Base-by-base conservation (phyloP, 2,797 vertebrate species). In the Amniataba percoides region DNA sequence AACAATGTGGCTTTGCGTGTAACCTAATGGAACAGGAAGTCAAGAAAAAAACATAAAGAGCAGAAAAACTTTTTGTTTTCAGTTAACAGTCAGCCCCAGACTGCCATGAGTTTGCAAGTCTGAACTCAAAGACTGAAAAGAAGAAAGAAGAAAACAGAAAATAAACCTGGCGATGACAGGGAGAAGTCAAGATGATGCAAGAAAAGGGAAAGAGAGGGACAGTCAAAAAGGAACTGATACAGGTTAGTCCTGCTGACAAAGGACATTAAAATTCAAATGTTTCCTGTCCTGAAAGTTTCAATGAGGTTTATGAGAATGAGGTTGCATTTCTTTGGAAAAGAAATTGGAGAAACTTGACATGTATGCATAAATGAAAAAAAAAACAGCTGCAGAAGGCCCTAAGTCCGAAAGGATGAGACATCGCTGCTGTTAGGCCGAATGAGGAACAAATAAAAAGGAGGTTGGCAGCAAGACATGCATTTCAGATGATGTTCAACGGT, bases 171-270 rank as follows among this genome's bases (percentile, higher is more conserved):
- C 60, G 76, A 88, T 81, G 68, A 81, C 19, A 25, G 77, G 75
- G 62, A 81, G 72, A 89, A 77, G 70, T 74, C 82, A 49, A 64
- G 76, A 86, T 88, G 83, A 88, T 82, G 86, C 85, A 90, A 91
- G 83, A 88, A 74, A 70, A 74, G 63, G 23, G 69, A 81, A 77
- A 86, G 76, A 82, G 55, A 59, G 31, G 65, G 70, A 68, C 51
- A 52, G 63, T 63, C 55, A 90, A 86, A 88, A 87, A 80, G 82
- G 82, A 89, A 91, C 69, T 48, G 82, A 80, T 79, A 84, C 78
- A 40, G 39, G 12, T 77, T 25, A 75, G 57, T 77, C 57, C 43
- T 85, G 86, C 89, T 90, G 86, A 89, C 74, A 74, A 82, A 82
- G 66, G 65, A 78, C 43, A 85, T 86, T 88, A 39, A 53, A 77